Percentiles rank a stretch among this genome's conserved stretches.
Conservation (phyloP, 2,113 vertebrate species). For the Girardinichthys multiradiatus region DNA sequence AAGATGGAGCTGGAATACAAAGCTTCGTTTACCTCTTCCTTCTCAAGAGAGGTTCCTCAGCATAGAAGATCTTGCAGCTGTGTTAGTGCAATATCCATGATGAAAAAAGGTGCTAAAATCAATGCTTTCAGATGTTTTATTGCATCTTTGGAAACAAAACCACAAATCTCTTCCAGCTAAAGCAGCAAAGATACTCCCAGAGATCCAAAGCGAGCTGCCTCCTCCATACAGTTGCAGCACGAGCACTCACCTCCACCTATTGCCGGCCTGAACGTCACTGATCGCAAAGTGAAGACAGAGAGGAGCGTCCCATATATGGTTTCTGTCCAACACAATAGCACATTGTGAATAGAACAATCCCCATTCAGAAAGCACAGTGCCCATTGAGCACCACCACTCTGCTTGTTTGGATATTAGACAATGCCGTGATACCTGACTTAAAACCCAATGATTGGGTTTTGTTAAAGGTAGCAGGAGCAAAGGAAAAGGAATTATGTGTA, state of each 20-base stretch:
- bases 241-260: slow-evolving; percentile 49
- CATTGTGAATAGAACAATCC: slow-evolving; percentile 82
- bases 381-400: slow-evolving; percentile 65
- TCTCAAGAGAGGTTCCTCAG: neutral
- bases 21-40: slow-evolving; percentile 31
- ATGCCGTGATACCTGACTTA: slow-evolving; percentile 63
- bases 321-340: slow-evolving; percentile 81
- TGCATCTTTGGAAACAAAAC: neutral
- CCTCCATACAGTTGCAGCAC: neutral
- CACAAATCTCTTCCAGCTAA: neutral
- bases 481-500: neutral
- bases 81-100: slow-evolving; percentile 17
- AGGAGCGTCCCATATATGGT: slow-evolving; percentile 79
- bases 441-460: slow-evolving; percentile 55
- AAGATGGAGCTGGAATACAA: slow-evolving; percentile 62
- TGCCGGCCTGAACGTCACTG: slow-evolving; percentile 35
- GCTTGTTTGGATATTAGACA: slow-evolving; percentile 71
- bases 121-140: neutral
- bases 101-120: neutral
- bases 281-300: slow-evolving; percentile 38
- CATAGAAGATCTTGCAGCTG: slow-evolving; percentile 4
- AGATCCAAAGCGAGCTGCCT: neutral
- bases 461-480: slow-evolving; percentile 5
- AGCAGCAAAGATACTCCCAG: neutral
- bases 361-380: slow-evolving; percentile 73